A percentile compares a stretch with the other conserved stretches of the same genome.
Conservation (phyloP, 1,140 invertebrate genomes). For the Zaprionus capensis region DNA sequence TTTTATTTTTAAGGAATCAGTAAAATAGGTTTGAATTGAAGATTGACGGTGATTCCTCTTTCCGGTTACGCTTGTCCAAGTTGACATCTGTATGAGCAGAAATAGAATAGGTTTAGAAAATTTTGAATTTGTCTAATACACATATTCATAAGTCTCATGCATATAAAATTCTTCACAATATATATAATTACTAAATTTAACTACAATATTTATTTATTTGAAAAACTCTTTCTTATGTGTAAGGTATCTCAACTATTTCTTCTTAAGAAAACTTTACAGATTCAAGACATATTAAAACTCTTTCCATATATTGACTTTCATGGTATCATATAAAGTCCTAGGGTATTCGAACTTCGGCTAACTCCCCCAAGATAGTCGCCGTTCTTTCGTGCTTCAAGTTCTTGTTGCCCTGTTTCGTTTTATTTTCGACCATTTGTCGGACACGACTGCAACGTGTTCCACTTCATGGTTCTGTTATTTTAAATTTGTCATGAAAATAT, state of each 20-base stretch:
- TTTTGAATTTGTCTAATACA: no score
- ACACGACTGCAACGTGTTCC: slow-evolving; percentile 69
- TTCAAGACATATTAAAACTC: no score
- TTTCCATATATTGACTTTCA: not conserved
- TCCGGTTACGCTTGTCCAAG: not conserved
- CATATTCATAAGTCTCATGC: no score
- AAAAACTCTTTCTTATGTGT: not conserved
- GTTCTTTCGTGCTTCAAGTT: not conserved
- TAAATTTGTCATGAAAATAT: slow-evolving; percentile 84
- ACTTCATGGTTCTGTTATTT: slow-evolving; percentile 77
- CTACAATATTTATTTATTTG: not conserved
- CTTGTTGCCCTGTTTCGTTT: slow-evolving; percentile 15
- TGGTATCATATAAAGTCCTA: not conserved
- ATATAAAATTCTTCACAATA: no score
- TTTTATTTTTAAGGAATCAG: not conserved
- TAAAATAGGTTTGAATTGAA: not conserved
- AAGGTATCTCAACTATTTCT: not conserved
- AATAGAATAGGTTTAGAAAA: no score
- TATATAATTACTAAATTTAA: no score
- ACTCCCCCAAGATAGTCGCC: not conserved
- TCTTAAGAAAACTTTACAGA: no score
- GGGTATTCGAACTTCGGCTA: slow-evolving; percentile 5
- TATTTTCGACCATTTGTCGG: slow-evolving; percentile 55
- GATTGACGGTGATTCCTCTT: not conserved
- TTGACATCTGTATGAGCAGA: not conserved